A percentile compares a stretch with the other conserved stretches of the same genome.
These are phyloP conservation scores for Proterorhinus semilunaris DNA, from an alignment of 2,113 vertebrate species.

Conservation along the genomic window DNA sequence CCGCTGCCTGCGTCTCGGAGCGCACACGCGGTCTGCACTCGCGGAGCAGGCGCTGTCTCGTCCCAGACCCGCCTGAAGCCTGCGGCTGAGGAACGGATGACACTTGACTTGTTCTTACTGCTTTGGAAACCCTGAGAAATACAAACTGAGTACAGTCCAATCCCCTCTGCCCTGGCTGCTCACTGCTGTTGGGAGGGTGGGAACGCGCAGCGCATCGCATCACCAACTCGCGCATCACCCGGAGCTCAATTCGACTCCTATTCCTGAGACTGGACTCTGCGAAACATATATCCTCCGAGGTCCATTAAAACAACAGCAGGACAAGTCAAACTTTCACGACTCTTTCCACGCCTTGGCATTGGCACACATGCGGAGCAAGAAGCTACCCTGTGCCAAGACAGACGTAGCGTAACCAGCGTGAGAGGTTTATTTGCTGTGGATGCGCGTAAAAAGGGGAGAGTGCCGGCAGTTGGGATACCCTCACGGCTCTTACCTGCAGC, in stretches of 20 bases:
- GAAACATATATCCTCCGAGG: not conserved
- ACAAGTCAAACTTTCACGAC: not conserved
- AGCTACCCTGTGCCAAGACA: not conserved
- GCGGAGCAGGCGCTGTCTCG: not conserved
- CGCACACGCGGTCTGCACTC: not conserved
- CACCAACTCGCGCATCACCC: not conserved
- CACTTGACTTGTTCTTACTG: not conserved
- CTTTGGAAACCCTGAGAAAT: not conserved
- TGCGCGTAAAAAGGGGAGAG: not conserved
- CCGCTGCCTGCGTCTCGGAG: not conserved
- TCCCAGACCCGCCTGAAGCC: not conserved
- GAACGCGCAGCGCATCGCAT: not conserved
- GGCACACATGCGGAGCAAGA: not conserved
- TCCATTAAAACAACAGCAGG: not conserved
- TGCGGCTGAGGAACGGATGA: not conserved
- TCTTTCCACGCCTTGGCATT: not conserved
- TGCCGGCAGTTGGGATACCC: not conserved
- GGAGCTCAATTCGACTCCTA: not conserved
- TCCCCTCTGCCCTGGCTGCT: not conserved
- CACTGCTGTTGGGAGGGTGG: slow-evolving; percentile 2
- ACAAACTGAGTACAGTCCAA: not conserved
- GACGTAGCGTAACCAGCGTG: not conserved
- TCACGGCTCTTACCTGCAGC: not conserved
- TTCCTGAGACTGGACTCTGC: not conserved
- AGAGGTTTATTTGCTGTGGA: not conserved